Conservation (phyloP, 2,797 vertebrate genomes). For the Pangasius sanitwongsei region DNA sequence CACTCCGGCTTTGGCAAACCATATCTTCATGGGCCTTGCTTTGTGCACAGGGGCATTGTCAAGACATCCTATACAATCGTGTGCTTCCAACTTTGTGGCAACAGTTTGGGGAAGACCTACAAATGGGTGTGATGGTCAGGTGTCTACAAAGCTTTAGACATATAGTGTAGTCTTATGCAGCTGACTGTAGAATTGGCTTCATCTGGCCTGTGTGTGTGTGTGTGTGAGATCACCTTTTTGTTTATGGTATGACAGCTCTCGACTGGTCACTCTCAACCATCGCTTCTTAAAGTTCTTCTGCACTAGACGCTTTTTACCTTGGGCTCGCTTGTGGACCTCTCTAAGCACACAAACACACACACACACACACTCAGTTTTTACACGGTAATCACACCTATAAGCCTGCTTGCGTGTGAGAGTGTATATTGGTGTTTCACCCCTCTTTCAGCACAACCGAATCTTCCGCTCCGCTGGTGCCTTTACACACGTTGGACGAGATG, state of each 20-base stretch:
- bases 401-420: neutral
- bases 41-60: too few species aligned
- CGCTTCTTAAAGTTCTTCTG: slow-evolving; percentile 95
- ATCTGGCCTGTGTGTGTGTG: neutral
- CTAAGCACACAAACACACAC: slow-evolving; percentile 69
- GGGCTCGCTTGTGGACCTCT: slow-evolving; percentile 93
- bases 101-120: too few species aligned
- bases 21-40: too few species aligned
- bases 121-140: too few species aligned
- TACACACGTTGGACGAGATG: slow-evolving; percentile 94
- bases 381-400: neutral
- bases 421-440: slow-evolving; percentile 76
- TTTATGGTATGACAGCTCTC: slow-evolving; percentile 94
- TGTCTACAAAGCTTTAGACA: too few species aligned
- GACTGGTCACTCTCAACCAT: slow-evolving; percentile 93
- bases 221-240: slow-evolving; percentile 82
- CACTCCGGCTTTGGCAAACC: too few species aligned
- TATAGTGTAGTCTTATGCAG: neutral
- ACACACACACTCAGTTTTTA: slow-evolving; percentile 16
- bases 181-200: neutral
- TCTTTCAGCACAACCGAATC: slow-evolving; percentile 95
- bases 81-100: too few species aligned
- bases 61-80: too few species aligned
- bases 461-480: slow-evolving; percentile 87
- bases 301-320: slow-evolving; percentile 88